Percentiles rank a stretch among this genome's conserved stretches.
These are phyloP conservation scores for Triplophysa tibetana DNA, from an alignment of 2,113 vertebrate genomes.

Conservation along the genomic window DNA sequence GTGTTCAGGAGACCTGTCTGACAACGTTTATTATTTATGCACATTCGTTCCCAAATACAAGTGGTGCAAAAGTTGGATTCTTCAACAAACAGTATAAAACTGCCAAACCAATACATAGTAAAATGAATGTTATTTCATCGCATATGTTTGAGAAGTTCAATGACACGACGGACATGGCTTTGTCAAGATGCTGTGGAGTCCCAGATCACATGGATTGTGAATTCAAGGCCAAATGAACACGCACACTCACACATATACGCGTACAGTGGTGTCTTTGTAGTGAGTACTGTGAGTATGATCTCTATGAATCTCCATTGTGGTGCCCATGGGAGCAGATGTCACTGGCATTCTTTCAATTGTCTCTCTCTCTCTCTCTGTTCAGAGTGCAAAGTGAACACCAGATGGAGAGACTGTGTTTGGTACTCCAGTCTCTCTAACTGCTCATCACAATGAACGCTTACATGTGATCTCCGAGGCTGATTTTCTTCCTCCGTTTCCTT, in stretches of 20 bases:
- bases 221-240: constrained; percentile 31
- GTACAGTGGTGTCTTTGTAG: constrained; percentile 50
- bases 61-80: too few species aligned
- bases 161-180: not conserved
- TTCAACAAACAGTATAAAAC: too few species aligned
- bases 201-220: constrained; percentile 32
- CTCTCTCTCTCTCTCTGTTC: constrained; percentile 43
- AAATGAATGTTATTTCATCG: not conserved
- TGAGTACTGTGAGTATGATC: constrained; percentile 66
- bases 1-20: too few species aligned
- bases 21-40: too few species aligned
- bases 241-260: constrained; percentile 54
- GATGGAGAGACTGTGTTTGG: constrained; percentile 66
- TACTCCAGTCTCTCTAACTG: constrained; percentile 65
- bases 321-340: constrained; percentile 80
- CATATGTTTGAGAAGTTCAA: constrained; percentile 9
- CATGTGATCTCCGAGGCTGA: constrained; percentile 60
- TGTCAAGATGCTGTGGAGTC: constrained; percentile 32
- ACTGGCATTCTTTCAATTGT: constrained; percentile 63
- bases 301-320: constrained; percentile 72
- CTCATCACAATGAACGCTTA: constrained; percentile 66
- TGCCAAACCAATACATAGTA: too few species aligned
- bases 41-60: too few species aligned
- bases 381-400: constrained; percentile 57
- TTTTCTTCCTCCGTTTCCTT: constrained; percentile 1